These are phyloP conservation scores for Dasysyrphus albostriatus DNA, from an alignment of 2,888 invertebrate genomes.

Conservation along the genomic window DNA sequence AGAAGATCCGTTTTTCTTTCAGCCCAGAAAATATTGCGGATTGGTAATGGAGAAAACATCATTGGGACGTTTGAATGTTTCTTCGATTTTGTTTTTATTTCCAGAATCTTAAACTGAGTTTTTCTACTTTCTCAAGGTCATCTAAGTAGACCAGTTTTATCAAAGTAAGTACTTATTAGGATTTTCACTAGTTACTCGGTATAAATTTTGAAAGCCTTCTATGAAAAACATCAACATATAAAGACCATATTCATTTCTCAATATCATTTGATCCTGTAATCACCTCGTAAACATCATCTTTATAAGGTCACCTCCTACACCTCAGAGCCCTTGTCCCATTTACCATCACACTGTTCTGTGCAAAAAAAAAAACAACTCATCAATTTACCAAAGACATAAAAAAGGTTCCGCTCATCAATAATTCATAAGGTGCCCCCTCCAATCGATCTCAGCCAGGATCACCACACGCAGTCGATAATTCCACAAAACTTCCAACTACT, in stretches of 20 bases:
- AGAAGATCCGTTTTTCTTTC: too few species aligned
- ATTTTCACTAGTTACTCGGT: too few species aligned
- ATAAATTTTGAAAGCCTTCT: too few species aligned
- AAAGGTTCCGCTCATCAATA: slow-evolving; percentile 63
- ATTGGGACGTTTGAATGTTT: too few species aligned
- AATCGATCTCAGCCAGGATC: slow-evolving; percentile 62
- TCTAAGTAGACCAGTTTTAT: too few species aligned
- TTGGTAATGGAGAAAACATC: too few species aligned
- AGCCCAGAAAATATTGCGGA: too few species aligned
- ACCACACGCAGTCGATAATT: slow-evolving; percentile 48
- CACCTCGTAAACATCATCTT: slow-evolving; percentile 57
- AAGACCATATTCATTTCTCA: slow-evolving; percentile 1
- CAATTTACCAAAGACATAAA: slow-evolving; percentile 15
- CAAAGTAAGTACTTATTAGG: too few species aligned
- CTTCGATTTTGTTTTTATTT: too few species aligned
- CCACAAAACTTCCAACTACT: slow-evolving; percentile 9
- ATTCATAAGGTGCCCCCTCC: slow-evolving; percentile 55
- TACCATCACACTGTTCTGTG: neutral
- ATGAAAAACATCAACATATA: neutral
- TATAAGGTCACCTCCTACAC: slow-evolving; percentile 54
- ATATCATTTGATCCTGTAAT: slow-evolving; percentile 45
- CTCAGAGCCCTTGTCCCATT: slow-evolving; percentile 19
- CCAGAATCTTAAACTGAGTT: too few species aligned
- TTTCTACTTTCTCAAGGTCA: too few species aligned
- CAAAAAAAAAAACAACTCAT: neutral